Percentiles rank a stretch among this genome's conserved stretches.
Evolutionary conservation across 2,888 invertebrate species (phyloP).

Genomic region (Camponotus fellah): DNA sequence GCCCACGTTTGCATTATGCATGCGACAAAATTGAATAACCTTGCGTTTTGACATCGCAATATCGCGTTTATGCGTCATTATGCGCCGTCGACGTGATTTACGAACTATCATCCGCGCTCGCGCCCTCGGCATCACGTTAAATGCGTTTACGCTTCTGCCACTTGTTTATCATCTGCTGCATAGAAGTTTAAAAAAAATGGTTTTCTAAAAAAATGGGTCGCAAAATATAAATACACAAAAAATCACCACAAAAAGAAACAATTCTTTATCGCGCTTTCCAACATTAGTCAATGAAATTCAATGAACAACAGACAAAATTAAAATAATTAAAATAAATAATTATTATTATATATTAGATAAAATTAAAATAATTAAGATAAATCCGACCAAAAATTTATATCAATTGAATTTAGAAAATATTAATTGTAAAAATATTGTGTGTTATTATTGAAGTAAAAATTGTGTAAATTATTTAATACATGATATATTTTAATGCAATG

Average conservation of each 20-base stretch:
- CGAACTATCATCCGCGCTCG: background rate
- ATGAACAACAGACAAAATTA: too few species aligned
- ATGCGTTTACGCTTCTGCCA: background rate
- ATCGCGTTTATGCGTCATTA: conserved; percentile 41
- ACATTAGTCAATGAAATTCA: background rate
- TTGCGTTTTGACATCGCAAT: conserved; percentile 34
- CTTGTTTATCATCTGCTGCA: background rate
- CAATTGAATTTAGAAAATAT: background rate
- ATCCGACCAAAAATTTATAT: background rate
- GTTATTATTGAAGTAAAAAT: background rate
- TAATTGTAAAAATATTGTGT: background rate
- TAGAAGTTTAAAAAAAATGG: background rate
- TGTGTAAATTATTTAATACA: background rate
- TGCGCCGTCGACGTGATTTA: conserved; percentile 4
- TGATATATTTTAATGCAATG: background rate
- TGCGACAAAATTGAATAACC: conserved; percentile 41
- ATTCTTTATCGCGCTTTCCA: background rate
- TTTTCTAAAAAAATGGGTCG: background rate
- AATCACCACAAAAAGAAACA: background rate
- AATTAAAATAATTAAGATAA: too few species aligned
- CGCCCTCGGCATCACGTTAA: background rate
- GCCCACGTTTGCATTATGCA: conserved; percentile 14
- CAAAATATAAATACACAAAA: background rate
- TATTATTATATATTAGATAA: too few species aligned
- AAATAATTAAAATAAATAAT: too few species aligned